Base-by-base conservation (phyloP, 1,140 invertebrate genomes). In the Drosophila malerkotliana region DNA sequence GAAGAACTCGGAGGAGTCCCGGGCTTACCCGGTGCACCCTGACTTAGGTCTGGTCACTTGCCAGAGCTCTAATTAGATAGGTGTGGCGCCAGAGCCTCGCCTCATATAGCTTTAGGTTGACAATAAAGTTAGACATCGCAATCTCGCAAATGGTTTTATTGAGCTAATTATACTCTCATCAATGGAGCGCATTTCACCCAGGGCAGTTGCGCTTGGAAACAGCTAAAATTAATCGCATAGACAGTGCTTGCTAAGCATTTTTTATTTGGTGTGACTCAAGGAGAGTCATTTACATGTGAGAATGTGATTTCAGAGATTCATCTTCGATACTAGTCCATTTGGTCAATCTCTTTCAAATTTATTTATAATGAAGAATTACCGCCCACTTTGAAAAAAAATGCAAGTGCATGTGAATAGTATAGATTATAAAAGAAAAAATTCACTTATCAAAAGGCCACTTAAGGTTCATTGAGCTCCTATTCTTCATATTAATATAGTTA, bases 41-140 rank as follows among this genome's bases (percentile, higher is more conserved):
- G 82, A 88, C 66, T 88, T 87, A 63, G 59, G 71, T 37, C 49
- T 62, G 47, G 75, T 87, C 56, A 68, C 83, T 15, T 82, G 78
- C 62, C 62, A 71, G 26, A 72, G 58, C 47, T 58, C 66, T 64
- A 88, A 78, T 88, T 82, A 87, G 82, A 72, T 52, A 51, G 14
- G 55, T 12, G 44, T 48, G 53, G 48, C 5, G 12, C 74, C 15
- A 4, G 34, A 77, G 59, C 55, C 37, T 30, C 32, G 63, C 55
- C 39, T 41, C 48, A 37, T 53, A 12, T 62, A 77, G 55, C 56
- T 69, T 26, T 32, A 72, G 32, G 24, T 61, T 21, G 44, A 68
- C 48, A 75, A 37, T 71, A 48, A 68, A 77, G 3, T 41, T 67
- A 77, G 30, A 9, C 41, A 14, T 2, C 41, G 8, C 8, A 44